These are phyloP conservation scores for Tachycineta bicolor DNA, from an alignment of 2,113 vertebrate species.

Conservation along the genomic window DNA sequence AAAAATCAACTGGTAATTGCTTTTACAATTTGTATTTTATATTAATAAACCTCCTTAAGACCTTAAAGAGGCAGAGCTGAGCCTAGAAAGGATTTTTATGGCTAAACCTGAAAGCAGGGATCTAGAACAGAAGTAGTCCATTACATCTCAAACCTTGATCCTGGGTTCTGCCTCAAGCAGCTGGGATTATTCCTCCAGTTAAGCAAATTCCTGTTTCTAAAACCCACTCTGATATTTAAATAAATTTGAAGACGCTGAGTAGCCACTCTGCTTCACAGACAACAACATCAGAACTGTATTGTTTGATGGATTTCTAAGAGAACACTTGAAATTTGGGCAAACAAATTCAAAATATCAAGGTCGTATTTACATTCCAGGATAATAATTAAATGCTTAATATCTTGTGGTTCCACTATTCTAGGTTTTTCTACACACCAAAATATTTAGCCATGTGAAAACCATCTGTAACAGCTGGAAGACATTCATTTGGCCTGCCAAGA, in stretches of 20 bases:
- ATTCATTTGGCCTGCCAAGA: constrained; percentile 42
- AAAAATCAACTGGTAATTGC: neutral
- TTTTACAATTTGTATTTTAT: neutral
- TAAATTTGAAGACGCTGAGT: neutral
- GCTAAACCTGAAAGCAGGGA: neutral
- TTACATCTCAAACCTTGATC: neutral
- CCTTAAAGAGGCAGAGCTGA: neutral
- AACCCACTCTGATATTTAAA: neutral
- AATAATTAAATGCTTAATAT: constrained; percentile 11
- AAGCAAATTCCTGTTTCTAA: constrained; percentile 6
- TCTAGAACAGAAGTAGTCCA: neutral
- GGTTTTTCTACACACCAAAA: neutral
- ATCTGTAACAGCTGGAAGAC: constrained; percentile 65
- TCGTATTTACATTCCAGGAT: constrained; percentile 23
- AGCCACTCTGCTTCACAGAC: neutral
- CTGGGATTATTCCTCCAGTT: neutral
- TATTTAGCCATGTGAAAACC: constrained; percentile 33
- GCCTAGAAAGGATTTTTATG: constrained; percentile 22
- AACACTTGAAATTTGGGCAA: constrained; percentile 11
- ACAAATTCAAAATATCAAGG: neutral
- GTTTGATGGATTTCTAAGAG: neutral
- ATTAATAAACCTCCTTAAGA: neutral
- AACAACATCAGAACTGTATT: neutral
- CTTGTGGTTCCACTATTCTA: neutral
- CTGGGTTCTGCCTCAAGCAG: neutral